A percentile compares a stretch with the other conserved stretches of the same genome.
Evolutionary conservation across 2,888 invertebrate species (phyloP).

Genomic region (Selenia dentaria): DNA sequence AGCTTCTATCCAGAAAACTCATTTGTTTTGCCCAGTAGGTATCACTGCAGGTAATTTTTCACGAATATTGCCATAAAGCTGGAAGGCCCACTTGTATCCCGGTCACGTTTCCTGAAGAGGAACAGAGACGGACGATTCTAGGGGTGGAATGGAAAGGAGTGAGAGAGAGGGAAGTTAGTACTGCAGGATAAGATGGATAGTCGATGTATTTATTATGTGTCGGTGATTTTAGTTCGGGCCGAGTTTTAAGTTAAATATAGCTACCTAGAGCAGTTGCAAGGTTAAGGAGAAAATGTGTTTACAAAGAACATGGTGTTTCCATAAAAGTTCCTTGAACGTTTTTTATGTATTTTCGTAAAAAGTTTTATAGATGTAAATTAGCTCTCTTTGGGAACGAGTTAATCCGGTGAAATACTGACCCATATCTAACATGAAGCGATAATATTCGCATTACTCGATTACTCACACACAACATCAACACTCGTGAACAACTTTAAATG

Average conservation of each 20-base stretch:
- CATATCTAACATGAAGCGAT: no score
- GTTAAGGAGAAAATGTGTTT: no score
- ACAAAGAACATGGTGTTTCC: no score
- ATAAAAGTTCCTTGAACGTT: no score
- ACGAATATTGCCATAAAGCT: conserved; percentile 67
- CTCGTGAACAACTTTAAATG: no score
- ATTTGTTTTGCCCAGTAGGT: conserved; percentile 46
- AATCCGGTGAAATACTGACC: no score
- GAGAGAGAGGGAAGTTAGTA: conserved; percentile 34
- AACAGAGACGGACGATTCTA: conserved; percentile 31
- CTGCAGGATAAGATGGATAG: conserved; percentile 51
- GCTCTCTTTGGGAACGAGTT: no score
- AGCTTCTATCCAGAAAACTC: conserved; percentile 42
- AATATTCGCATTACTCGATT: no score
- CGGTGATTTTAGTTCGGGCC: conserved; percentile 19
- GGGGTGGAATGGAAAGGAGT: conserved; percentile 9
- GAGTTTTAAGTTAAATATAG: conserved; percentile 13
- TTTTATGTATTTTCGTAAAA: no score
- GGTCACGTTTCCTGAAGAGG: conserved; percentile 59
- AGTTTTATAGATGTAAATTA: no score
- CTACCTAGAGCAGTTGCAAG: no score
- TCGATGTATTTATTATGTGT: conserved; percentile 45
- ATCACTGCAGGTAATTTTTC: conserved; percentile 70
- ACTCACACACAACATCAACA: no score
- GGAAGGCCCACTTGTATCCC: conserved; percentile 62